A percentile compares a stretch with the other conserved stretches of the same genome.
These are phyloP conservation scores for Rhinella marina DNA, from an alignment of 2,797 vertebrate genomes.

Conservation along the genomic window DNA sequence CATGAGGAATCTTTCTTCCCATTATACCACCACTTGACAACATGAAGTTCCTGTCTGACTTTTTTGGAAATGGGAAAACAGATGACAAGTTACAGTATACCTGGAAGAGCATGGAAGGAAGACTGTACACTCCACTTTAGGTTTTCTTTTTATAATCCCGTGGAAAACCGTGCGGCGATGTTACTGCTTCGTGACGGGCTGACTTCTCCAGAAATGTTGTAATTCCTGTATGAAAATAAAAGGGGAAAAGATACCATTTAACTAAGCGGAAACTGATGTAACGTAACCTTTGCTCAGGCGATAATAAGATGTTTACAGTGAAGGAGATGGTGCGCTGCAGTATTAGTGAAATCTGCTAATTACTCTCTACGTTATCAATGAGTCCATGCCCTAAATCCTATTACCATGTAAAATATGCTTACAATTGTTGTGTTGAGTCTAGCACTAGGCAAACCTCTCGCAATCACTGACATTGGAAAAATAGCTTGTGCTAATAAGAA, in stretches of 20 bases:
- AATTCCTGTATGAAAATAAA: constrained; percentile 40
- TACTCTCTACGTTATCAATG: constrained; percentile 21
- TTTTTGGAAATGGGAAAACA: background rate
- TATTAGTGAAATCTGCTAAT: constrained; percentile 41
- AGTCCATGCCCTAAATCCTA: constrained; percentile 20
- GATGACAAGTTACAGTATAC: constrained; percentile 11
- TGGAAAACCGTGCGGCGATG: background rate
- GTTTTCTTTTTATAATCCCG: constrained; percentile 45
- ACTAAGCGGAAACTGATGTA: constrained; percentile 4
- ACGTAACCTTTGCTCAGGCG: constrained; percentile 27
- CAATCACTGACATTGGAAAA: constrained; percentile 26
- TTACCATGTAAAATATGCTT: constrained; percentile 21
- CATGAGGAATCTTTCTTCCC: constrained; percentile 9
- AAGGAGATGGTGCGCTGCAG: background rate
- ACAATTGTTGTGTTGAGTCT: constrained; percentile 29
- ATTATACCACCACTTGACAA: constrained; percentile 15
- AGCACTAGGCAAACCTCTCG: constrained; percentile 6
- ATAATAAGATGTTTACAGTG: constrained; percentile 40
- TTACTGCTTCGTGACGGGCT: background rate
- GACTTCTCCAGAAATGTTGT: constrained; percentile 11
- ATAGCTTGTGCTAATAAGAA: constrained; percentile 33
- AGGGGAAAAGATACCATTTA: background rate
- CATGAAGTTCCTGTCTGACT: constrained; percentile 26
- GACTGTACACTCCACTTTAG: constrained; percentile 35
- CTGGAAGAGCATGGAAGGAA: constrained; percentile 53